Percentiles rank a stretch among this genome's conserved stretches.
Conservation (phyloP, 2,113 vertebrate species). For the Penelope pileata region DNA sequence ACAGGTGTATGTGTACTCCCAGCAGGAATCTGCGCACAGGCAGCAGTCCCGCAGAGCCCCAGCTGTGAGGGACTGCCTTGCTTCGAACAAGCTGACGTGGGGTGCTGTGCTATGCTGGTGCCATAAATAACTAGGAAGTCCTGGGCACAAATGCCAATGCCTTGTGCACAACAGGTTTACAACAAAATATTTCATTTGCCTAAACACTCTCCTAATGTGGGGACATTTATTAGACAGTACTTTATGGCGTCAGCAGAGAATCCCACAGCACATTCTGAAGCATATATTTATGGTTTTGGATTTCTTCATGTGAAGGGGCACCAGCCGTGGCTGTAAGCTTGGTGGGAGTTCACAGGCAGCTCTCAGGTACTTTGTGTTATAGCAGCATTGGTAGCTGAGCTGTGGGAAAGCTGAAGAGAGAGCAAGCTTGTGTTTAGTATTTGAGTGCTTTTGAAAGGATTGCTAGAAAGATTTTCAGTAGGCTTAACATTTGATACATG, state of each 20-base stretch:
- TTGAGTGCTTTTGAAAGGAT: not conserved
- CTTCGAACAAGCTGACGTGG: rapidly evolving
- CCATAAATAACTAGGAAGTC: not conserved
- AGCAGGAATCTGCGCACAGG: not conserved
- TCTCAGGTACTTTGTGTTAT: not conserved
- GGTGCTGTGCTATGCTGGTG: not conserved
- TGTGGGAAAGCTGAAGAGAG: not conserved
- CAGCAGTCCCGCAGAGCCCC: not conserved
- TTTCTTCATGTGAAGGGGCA: not conserved
- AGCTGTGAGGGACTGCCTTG: not conserved
- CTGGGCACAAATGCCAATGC: not conserved
- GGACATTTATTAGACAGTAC: not conserved
- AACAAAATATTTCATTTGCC: not conserved
- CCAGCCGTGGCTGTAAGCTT: not conserved
- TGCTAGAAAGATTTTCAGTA: not conserved
- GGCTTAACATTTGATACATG: not conserved
- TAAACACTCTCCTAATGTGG: not conserved
- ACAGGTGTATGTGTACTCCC: not conserved
- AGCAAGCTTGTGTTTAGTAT: not conserved
- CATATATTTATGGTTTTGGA: not conserved
- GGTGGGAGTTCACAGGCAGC: not conserved
- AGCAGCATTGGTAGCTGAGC: not conserved
- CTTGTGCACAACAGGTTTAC: not conserved
- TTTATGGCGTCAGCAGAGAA: not conserved
- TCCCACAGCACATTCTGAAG: not conserved